Base-by-base conservation (phyloP, 2,797 vertebrate genomes). In the Poeciliopsis gracilis region DNA sequence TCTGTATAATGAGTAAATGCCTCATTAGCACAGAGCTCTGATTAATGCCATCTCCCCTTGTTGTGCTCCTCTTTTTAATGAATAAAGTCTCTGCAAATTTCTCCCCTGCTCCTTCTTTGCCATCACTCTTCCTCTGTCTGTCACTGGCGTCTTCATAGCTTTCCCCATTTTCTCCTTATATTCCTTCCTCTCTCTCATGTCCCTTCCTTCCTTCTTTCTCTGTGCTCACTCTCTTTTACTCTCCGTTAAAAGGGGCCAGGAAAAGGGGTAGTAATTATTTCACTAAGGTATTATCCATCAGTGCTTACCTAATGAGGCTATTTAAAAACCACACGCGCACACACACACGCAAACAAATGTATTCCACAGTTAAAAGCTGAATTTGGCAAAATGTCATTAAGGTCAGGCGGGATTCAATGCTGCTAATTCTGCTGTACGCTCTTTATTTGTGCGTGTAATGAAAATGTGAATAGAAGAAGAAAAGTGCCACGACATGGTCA, bases 1-100 rank as follows among this genome's bases (percentile, higher is more conserved):
- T 87, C 88, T 81, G 86, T 47, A 46, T 94, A 94, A 94, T 94
- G 91, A 93, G 88, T 93, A 93, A 94, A 94, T 91, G 92, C 88
- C 92, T 94, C 91, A 93, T 94, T 94, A 93, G 88, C 59, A 28
- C 84, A 38, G 80, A 86, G 88, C 91, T 90, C 91, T 92, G 93
- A 94, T 93, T 94, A 94, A 94, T 93, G 78, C 84, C 89, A 82
- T 87, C 90, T 91, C 82, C 87, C 82, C 90, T 91, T 93, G 89
- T 93, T 94, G 88, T 92, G 87, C 86, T 92, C 79, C 80, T 91
- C 89, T 89, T 92, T 92, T 88, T 94, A 92, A 93, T 89, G 92
- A 92, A 87, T 90, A 79, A 89, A 93, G 93, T 93, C 90, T 90
- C 86, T 81, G 78, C 69, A 87, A 86, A 89, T 86, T 85, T 87